Conservation (phyloP, 1,140 invertebrate species). For the Scaptomyza montana region DNA sequence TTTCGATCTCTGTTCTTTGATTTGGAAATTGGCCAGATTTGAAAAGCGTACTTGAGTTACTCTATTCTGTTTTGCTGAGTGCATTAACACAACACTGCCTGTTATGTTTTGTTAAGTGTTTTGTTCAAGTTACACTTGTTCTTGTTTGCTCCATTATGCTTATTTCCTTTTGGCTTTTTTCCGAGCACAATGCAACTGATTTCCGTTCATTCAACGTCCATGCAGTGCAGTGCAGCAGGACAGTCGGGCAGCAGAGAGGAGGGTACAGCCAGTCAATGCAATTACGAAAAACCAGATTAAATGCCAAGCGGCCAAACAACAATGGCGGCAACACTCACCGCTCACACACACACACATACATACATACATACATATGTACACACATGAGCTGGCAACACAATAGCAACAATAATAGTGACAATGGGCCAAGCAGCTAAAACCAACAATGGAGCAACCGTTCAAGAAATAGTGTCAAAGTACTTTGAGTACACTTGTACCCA, state of each 20-base stretch:
- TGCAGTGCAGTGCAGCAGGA: not conserved
- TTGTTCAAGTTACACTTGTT: constrained; percentile 30
- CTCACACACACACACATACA: constrained; percentile 6
- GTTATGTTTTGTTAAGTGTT: constrained; percentile 8
- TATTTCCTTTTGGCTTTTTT: constrained; percentile 47
- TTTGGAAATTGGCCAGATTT: too few relatives aligned
- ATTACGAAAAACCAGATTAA: constrained; percentile 81
- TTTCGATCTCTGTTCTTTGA: too few relatives aligned
- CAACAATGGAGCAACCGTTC: constrained; percentile 40
- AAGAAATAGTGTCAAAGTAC: constrained; percentile 77
- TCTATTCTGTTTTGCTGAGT: not conserved
- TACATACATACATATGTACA: too few relatives aligned
- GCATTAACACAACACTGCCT: not conserved
- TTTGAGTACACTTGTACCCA: constrained; percentile 58
- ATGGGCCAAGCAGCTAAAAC: constrained; percentile 5
- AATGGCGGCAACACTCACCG: constrained; percentile 47
- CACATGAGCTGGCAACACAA: too few relatives aligned
- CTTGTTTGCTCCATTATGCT: constrained; percentile 49
- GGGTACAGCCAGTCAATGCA: constrained; percentile 73
- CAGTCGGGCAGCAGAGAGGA: not conserved
- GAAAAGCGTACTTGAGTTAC: not conserved
- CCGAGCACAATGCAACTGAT: constrained; percentile 51
- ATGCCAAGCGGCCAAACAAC: constrained; percentile 64
- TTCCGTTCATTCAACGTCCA: constrained; percentile 39
- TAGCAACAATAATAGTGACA: constrained; percentile 11